Evolutionary conservation across 2,113 vertebrate species (phyloP), one percentile per base, ranked within the genome.

Genomic region (Pteropus alecto): DNA sequence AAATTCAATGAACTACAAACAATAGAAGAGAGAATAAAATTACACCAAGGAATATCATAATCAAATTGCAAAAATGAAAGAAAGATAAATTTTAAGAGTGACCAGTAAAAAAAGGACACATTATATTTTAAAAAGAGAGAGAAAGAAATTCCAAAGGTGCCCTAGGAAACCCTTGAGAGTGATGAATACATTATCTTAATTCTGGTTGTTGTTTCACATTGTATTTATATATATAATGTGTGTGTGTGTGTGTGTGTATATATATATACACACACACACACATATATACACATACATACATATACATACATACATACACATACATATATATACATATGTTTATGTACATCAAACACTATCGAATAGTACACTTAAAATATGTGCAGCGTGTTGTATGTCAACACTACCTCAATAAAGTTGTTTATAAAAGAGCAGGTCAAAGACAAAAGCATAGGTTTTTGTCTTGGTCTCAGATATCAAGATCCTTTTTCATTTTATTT

Each of bases 11-110:
- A 89, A 92, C 13, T 82, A 6, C 5, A 71, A 74, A 76, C 28
- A 92, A 93, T 88, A 89, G 30, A 93, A 63, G 18, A 71, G 15
- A n/a, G 13, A 94, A 81, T 7, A 96, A 91, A 95, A 90, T 87
- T 92, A 73, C 35, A 96, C 41, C 78, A 83, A 92, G 3, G 2
- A n/a, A 61, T n/a, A 60, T 21, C 61, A 16, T 71, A 56, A 95
- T 78, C 54, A 97, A 81, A 88, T 26, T 63, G 26, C 4, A n/a
- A 13, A 70, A 56, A 33, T 43, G 22, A 43, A 87, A 87, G 19
- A 51, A 86, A 68, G 11, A 46, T 51, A 46, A 63, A 58, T 56
- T n/a, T 58, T 81, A 58, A 92, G 21, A 84, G 30, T 61, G 74
- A 7, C 51, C 30, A 33, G 11, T 35, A 56, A 73, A 74, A n/a